Evolutionary conservation across 2,888 invertebrate genomes (phyloP).

Genomic region (Branchellion lobata): DNA sequence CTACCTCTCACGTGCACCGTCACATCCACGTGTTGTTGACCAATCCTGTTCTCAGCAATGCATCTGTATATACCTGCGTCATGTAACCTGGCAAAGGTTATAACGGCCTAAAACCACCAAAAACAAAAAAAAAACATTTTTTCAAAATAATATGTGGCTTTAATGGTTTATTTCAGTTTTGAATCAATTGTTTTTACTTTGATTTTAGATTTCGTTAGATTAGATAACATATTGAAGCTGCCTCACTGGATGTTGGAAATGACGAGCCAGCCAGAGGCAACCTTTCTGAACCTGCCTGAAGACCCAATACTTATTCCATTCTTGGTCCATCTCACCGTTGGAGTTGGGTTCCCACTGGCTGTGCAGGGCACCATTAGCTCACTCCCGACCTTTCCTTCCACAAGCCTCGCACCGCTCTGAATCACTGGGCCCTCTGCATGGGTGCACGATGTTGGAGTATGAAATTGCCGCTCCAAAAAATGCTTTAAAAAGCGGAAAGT

Average conservation of each 20-base stretch:
- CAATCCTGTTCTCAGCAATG: conserved; percentile 64
- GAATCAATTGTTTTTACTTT: no score
- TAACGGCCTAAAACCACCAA: no score
- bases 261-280: neutral
- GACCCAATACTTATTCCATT: conserved; percentile 53
- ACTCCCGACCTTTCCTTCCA: conserved; percentile 49
- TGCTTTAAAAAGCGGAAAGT: no score
- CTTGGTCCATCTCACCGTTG: conserved; percentile 58
- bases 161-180: no score
- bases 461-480: no score
- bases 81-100: neutral
- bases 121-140: no score
- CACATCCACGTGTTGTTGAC: conserved; percentile 58
- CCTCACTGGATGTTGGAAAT: neutral
- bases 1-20: conserved; percentile 57
- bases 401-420: neutral
- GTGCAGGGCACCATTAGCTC: conserved; percentile 60
- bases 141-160: no score
- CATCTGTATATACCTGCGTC: conserved; percentile 61
- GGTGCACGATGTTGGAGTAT: no score
- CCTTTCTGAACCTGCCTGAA: neutral
- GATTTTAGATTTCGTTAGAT: no score
- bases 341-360: conserved; percentile 60
- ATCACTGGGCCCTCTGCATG: neutral
- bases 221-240: no score